These are phyloP conservation scores for Hirtodrosophila trivittata DNA, from an alignment of 2,888 invertebrate genomes.

Conservation along the genomic window DNA sequence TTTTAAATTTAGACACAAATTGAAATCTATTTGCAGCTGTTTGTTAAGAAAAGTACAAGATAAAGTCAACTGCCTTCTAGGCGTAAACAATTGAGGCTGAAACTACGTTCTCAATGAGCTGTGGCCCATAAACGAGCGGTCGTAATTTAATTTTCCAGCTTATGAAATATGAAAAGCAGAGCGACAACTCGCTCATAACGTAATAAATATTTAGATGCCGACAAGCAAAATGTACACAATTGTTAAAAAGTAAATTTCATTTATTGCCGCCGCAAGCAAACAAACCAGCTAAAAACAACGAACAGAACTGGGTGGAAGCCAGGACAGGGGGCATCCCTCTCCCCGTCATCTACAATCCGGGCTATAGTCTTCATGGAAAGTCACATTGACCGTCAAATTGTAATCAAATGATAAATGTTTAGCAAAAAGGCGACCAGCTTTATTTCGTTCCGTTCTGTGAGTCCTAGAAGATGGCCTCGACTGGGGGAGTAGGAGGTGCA, in stretches of 20 bases:
- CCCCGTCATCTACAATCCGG: not conserved
- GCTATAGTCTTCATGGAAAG: slow-evolving; percentile 34
- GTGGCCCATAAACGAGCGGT: slow-evolving; percentile 32
- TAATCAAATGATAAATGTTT: slow-evolving; percentile 76
- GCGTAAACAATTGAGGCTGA: too few species aligned
- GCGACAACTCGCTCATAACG: slow-evolving; percentile 58
- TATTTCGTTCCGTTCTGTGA: slow-evolving; percentile 1
- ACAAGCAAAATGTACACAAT: slow-evolving; percentile 59
- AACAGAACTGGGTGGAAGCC: slow-evolving; percentile 34
- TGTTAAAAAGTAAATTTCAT: slow-evolving; percentile 66
- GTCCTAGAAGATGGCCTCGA: slow-evolving; percentile 1
- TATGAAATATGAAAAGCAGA: slow-evolving; percentile 58
- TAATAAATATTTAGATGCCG: slow-evolving; percentile 59
- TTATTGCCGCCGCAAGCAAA: slow-evolving; percentile 50
- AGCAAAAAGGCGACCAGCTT: slow-evolving; percentile 34
- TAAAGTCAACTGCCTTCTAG: too few species aligned
- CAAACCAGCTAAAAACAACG: slow-evolving; percentile 46
- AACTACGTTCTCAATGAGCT: slow-evolving; percentile 1
- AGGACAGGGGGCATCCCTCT: too few species aligned
- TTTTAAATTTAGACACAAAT: too few species aligned
- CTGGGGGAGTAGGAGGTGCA: slow-evolving; percentile 2
- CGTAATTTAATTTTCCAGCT: slow-evolving; percentile 62
- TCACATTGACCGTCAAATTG: slow-evolving; percentile 73
- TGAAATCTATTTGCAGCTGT: too few species aligned
- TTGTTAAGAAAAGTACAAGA: too few species aligned